phyloP scores from a whole-genome alignment of 2,797 vertebrate species.

The Semotilus atromaculatus region DNA sequence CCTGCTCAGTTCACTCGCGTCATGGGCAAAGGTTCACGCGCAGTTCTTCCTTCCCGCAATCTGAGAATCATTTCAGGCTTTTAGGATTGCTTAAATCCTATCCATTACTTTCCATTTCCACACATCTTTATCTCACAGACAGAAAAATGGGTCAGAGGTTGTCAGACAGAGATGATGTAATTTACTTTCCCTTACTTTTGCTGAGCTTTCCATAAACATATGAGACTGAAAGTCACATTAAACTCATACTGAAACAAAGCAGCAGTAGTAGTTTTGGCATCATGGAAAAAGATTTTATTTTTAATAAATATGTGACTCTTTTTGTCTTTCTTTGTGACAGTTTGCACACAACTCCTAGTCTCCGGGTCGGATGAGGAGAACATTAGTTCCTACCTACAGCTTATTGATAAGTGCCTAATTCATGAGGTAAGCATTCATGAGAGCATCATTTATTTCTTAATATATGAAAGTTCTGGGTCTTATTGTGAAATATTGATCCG shows the following conservation, averaged over 20 bases:
- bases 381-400: slow-evolving; percentile 97
- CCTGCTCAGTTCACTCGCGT: slow-evolving; percentile 96
- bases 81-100: neutral
- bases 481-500: neutral
- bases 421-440: slow-evolving; percentile 86
- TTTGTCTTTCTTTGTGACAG: slow-evolving; percentile 68
- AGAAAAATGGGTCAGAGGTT: neutral
- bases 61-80: neutral
- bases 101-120: neutral
- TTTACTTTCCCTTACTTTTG: neutral
- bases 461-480: neutral
- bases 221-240: neutral
- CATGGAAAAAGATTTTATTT: no score
- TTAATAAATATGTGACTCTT: neutral
- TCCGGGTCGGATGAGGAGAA: slow-evolving; percentile 97
- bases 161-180: neutral
- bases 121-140: neutral
- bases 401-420: slow-evolving; percentile 97
- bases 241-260: neutral
- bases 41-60: slow-evolving; percentile 4
- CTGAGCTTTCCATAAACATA: neutral
- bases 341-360: slow-evolving; percentile 97
- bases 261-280: neutral
- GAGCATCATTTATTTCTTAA: neutral
- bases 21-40: slow-evolving; percentile 93